Evolutionary conservation across 2,113 vertebrate species (phyloP).

Genomic region (Dissostichus mawsoni): DNA sequence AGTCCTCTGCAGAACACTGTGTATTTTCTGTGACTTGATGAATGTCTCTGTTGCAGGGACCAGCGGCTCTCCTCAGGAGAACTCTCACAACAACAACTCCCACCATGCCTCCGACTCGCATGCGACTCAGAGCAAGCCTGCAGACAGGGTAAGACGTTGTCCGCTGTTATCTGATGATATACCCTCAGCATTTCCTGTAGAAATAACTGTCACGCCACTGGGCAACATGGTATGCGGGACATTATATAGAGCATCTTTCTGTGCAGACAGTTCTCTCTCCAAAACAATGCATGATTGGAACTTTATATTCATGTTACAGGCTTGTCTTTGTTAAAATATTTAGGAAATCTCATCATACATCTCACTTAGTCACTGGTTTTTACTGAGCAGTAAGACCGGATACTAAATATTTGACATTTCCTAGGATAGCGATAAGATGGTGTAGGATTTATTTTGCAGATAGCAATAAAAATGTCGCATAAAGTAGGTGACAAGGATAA

Average conservation of each 20-base stretch:
- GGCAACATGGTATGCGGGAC: neutral
- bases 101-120: slow-evolving; percentile 96
- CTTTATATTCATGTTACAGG: neutral
- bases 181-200: slow-evolving; percentile 8
- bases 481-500: too few species aligned
- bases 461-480: too few species aligned
- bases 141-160: slow-evolving; percentile 91
- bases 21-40: slow-evolving; percentile 18
- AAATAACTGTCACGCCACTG: slow-evolving; percentile 16
- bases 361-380: too few species aligned
- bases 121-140: slow-evolving; percentile 93
- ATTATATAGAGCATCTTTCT: slow-evolving; percentile 10
- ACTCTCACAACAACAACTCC: slow-evolving; percentile 96
- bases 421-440: too few species aligned
- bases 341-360: too few species aligned
- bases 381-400: too few species aligned
- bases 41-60: slow-evolving; percentile 87
- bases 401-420: too few species aligned
- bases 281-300: neutral
- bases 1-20: slow-evolving; percentile 3
- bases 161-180: slow-evolving; percentile 17
- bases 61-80: slow-evolving; percentile 98
- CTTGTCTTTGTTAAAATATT: neutral
- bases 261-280: neutral
- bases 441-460: too few species aligned